Percentiles rank a stretch among this genome's conserved stretches.
Conservation (phyloP, 2,113 vertebrate genomes). For the Mandrillus leucophaeus region DNA sequence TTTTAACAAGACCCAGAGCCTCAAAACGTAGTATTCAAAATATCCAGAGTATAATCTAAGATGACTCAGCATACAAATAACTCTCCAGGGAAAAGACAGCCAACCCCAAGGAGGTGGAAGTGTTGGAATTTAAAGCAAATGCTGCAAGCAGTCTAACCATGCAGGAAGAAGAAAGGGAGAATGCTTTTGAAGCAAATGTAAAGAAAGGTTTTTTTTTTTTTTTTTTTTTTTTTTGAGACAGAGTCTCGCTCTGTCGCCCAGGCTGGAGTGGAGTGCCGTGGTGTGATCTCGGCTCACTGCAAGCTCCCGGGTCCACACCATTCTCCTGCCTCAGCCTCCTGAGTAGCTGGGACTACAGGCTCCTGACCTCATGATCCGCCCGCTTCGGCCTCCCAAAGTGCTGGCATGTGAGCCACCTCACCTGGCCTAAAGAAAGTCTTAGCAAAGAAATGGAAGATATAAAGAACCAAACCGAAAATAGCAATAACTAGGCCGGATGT, state of each 20-base stretch:
- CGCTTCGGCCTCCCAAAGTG: too few relatives aligned
- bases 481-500: not conserved
- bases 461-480: not conserved
- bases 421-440: not conserved
- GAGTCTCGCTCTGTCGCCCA: too few relatives aligned
- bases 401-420: too few relatives aligned
- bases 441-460: constrained; percentile 2
- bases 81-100: not conserved
- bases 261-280: too few relatives aligned
- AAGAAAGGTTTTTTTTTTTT: not conserved
- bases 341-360: too few relatives aligned
- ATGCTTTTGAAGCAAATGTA: not conserved
- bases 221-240: too few relatives aligned
- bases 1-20: not conserved
- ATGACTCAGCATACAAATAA: not conserved
- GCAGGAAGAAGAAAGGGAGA: not conserved
- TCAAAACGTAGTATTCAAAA: not conserved
- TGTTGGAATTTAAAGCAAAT: constrained; percentile 7
- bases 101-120: not conserved
- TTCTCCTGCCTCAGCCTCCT: too few relatives aligned
- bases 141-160: not conserved
- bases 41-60: not conserved
- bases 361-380: too few relatives aligned
- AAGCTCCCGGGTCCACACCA: too few relatives aligned
- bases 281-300: too few relatives aligned